Evolutionary conservation across 2,113 vertebrate genomes (phyloP).

Genomic region (Oreochromis aureus): DNA sequence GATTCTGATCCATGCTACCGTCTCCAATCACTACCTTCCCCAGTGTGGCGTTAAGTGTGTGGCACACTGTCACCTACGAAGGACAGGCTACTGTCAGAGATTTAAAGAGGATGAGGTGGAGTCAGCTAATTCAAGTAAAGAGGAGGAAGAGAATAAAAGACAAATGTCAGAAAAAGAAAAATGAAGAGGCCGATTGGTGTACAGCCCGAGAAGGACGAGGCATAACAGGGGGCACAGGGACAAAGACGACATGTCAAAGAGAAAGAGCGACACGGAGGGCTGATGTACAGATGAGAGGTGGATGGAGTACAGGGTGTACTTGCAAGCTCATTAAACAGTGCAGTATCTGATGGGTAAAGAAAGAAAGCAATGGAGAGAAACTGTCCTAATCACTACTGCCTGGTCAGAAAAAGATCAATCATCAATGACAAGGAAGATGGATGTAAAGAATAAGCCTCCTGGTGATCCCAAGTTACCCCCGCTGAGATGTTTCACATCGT

Average conservation of each 20-base stretch:
- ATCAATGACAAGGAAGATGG: conserved; percentile 1
- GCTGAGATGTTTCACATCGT: not conserved
- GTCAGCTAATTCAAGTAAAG: not conserved
- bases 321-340: conserved; percentile 47
- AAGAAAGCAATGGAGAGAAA: conserved; percentile 17
- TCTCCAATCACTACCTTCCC: not conserved
- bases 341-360: conserved; percentile 33
- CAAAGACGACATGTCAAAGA: conserved; percentile 15
- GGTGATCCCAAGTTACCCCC: not conserved
- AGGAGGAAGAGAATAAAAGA: conserved; percentile 3
- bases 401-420: conserved; percentile 31
- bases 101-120: not conserved
- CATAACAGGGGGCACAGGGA: conserved; percentile 21
- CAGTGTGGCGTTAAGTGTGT: not conserved
- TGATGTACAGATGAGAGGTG: conserved; percentile 2
- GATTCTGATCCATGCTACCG: not conserved
- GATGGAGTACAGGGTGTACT: not conserved
- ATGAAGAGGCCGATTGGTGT: not conserved
- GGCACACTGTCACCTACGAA: not conserved
- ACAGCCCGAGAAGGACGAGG: not conserved
- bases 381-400: conserved; percentile 32
- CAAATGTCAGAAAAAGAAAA: not conserved
- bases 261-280: not conserved
- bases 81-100: not conserved
- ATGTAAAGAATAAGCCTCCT: not conserved